Conservation (phyloP, 2,797 vertebrate genomes). For the Malurus leucopterus region DNA sequence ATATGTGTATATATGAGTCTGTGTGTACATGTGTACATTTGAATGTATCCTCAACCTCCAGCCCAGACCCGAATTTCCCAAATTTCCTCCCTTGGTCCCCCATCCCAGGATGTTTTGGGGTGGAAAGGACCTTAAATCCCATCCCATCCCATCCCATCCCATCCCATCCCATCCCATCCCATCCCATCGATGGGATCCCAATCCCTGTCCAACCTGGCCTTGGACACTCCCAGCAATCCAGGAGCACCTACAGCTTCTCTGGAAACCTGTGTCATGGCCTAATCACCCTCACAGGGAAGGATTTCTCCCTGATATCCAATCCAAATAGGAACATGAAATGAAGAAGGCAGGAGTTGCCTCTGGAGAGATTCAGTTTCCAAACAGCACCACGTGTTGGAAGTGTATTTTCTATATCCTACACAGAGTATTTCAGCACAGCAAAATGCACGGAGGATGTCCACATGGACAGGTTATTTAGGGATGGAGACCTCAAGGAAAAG, state of each 20-base stretch:
- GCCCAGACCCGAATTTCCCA: neutral
- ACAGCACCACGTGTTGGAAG: neutral
- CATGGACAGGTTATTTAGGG: neutral
- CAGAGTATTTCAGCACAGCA: neutral
- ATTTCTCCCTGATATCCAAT: neutral
- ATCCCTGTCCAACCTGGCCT: accelerated
- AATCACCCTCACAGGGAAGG: accelerated
- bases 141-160: neutral
- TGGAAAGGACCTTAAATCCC: neutral
- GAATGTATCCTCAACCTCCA: neutral
- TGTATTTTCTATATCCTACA: neutral
- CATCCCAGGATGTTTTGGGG: neutral
- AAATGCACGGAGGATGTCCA: neutral
- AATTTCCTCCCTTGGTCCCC: neutral
- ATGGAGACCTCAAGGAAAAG: neutral
- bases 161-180: neutral
- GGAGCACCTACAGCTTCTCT: neutral
- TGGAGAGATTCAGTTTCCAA: neutral
- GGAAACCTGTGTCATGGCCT: neutral
- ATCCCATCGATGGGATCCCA: neutral
- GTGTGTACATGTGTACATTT: too few species aligned
- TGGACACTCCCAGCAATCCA: neutral
- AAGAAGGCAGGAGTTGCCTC: neutral
- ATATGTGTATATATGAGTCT: neutral
- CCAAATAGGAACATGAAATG: neutral